Evolutionary conservation across 2,888 invertebrate genomes (phyloP).

Genomic region (Schizotus pectinicornis): DNA sequence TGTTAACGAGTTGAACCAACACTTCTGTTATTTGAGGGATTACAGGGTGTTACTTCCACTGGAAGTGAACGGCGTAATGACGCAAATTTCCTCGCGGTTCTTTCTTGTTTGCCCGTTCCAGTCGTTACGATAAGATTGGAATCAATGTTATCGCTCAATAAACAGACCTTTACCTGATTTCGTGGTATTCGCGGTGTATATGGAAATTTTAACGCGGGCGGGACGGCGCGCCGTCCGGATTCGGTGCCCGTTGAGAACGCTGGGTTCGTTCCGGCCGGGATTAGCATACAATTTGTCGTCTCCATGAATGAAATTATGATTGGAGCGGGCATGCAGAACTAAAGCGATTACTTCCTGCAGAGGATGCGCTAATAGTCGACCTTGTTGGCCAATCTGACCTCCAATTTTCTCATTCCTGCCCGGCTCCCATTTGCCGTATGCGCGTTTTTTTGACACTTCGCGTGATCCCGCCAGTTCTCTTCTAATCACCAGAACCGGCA

Average conservation of each 20-base stretch:
- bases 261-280: too few relatives aligned
- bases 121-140: too few relatives aligned
- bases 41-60: too few relatives aligned
- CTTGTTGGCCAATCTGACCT: slow-evolving; percentile 40
- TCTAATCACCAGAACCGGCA: too few relatives aligned
- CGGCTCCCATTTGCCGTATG: not conserved
- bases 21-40: too few relatives aligned
- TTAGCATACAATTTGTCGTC: not conserved
- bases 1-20: not conserved
- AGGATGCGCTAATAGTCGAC: slow-evolving; percentile 36
- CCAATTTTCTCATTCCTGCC: slow-evolving; percentile 29
- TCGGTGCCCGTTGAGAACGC: too few relatives aligned
- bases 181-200: not conserved
- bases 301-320: slow-evolving; percentile 25
- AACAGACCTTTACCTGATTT: slow-evolving; percentile 1
- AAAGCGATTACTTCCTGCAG: slow-evolving; percentile 40
- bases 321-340: slow-evolving; percentile 32
- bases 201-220: too few relatives aligned
- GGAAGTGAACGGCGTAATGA: too few relatives aligned
- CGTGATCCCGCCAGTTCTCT: not conserved
- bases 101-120: not conserved
- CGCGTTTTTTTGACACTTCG: not conserved
- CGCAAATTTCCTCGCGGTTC: too few relatives aligned
- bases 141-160: not conserved
- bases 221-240: too few relatives aligned